Base-by-base conservation (phyloP, 2,113 vertebrate species). In the Dryoscopus gambensis region DNA sequence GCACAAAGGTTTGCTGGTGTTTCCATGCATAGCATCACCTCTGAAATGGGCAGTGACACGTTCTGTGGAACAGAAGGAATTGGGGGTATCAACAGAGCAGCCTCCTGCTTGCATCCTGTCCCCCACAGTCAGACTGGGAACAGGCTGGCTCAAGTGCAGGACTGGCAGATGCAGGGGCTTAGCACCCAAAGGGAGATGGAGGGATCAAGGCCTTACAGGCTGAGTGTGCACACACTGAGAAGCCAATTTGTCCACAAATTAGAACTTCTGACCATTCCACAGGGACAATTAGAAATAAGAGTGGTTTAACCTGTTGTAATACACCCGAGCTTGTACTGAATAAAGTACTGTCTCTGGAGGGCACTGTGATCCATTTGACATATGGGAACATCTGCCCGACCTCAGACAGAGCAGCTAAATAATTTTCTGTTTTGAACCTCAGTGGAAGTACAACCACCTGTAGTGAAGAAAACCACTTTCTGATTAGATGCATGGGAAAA, bases 11-110 rank as follows among this genome's bases (percentile, higher is more conserved):
- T 67, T 89, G 60, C 33, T 39, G 30, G 30, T 35, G n/a, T 62
- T 79, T 44, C 59, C n/a, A 9, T 0, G 0, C 4, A 6, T 1
- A 52, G 14, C n/a, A 67, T 59, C 40, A 20, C 33, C 47, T 55
- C 37, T 55, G 35, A 44, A 74, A 81, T 1, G 3, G 24, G 15
- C 76, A 70, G 13, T 28, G 33, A 11, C 13, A 14, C 14, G 4
- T 81, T 67, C 52, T 52, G 27, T 27, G 47, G 56, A 35, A 59
- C 4, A 60, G 39, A 50, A 52, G 21, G 15, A 55, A 67, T 0
- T 25, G 2, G 39, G 9, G 47, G 89, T 63, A 52, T 14, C 46
- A 31, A 42, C 39, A 28, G 0, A 40, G 25, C 28, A 47, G 24
- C 23, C 49, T 84, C 10, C 63, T 73, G 31, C 3, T 0, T 42